phyloP scores from a whole-genome alignment of 2,113 vertebrate genomes.

The Syngnathus scovelli region DNA sequence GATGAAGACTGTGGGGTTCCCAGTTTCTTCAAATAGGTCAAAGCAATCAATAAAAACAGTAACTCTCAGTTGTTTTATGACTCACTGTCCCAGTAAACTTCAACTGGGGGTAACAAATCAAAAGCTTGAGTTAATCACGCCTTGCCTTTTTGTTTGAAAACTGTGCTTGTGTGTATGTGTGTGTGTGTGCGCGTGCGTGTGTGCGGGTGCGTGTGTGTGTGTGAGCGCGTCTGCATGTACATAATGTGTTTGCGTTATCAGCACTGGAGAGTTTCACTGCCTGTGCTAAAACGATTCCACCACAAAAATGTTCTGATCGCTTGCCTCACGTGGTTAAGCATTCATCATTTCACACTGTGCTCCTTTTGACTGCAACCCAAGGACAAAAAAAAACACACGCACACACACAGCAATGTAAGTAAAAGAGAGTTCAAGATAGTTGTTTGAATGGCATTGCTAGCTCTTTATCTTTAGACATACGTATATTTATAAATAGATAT shows the following conservation, averaged over 20 bases:
- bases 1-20: too few relatives aligned
- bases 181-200: too few relatives aligned
- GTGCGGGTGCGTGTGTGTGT: too few relatives aligned
- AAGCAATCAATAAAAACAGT: too few relatives aligned
- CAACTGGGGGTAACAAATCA: too few relatives aligned
- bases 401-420: not conserved
- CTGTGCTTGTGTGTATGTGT: too few relatives aligned
- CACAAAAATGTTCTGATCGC: slow-evolving; percentile 51
- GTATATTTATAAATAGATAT: not conserved
- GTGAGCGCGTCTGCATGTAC: too few relatives aligned
- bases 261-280: slow-evolving; percentile 41
- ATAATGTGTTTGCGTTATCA: slow-evolving; percentile 26
- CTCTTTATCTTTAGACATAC: not conserved
- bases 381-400: slow-evolving; percentile 13
- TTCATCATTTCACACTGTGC: slow-evolving; percentile 57
- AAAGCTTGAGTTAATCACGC: too few relatives aligned
- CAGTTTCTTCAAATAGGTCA: too few relatives aligned
- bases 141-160: too few relatives aligned
- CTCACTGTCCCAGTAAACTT: too few relatives aligned
- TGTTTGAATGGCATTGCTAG: not conserved
- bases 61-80: too few relatives aligned
- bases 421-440: not conserved
- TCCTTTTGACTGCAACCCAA: slow-evolving; percentile 31
- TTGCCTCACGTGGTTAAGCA: slow-evolving; percentile 61
- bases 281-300: slow-evolving; percentile 38